These are phyloP conservation scores for Eidolon helvum DNA, from an alignment of 2,113 vertebrate genomes.

Conservation along the genomic window DNA sequence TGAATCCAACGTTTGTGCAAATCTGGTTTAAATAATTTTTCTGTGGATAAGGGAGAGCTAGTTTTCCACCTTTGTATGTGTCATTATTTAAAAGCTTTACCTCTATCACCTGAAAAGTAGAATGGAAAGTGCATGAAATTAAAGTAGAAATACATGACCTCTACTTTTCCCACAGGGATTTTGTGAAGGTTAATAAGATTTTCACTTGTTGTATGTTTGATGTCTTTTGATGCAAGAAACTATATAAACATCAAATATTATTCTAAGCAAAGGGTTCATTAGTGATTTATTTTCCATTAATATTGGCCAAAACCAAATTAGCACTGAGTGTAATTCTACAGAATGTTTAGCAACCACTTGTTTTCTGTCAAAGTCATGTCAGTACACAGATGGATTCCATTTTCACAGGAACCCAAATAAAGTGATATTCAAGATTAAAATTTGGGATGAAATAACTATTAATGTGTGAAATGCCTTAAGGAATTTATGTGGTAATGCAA, in stretches of 20 bases:
- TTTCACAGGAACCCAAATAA: slow-evolving; percentile 38
- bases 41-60: background rate
- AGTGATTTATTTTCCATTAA: slow-evolving; percentile 59
- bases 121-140: slow-evolving; percentile 16
- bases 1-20: background rate
- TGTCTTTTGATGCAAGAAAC: slow-evolving; percentile 52
- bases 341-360: slow-evolving; percentile 52
- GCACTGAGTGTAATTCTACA: slow-evolving; percentile 21
- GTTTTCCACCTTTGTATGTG: background rate
- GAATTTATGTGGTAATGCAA: slow-evolving; percentile 43
- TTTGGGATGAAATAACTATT: background rate
- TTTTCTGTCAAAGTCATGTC: slow-evolving; percentile 64
- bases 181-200: slow-evolving; percentile 48
- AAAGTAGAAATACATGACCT: slow-evolving; percentile 22
- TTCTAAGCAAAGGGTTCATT: slow-evolving; percentile 47
- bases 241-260: slow-evolving; percentile 61
- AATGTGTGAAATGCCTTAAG: slow-evolving; percentile 47
- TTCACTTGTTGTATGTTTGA: slow-evolving; percentile 50
- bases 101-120: background rate
- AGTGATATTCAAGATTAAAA: slow-evolving; percentile 54
- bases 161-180: background rate
- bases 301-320: slow-evolving; percentile 55
- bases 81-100: background rate
- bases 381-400: slow-evolving; percentile 36
- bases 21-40: slow-evolving; percentile 31